Percentiles rank a stretch among this genome's conserved stretches.
Conservation (phyloP, 2,888 invertebrate species). For the Monochamus alternatus region DNA sequence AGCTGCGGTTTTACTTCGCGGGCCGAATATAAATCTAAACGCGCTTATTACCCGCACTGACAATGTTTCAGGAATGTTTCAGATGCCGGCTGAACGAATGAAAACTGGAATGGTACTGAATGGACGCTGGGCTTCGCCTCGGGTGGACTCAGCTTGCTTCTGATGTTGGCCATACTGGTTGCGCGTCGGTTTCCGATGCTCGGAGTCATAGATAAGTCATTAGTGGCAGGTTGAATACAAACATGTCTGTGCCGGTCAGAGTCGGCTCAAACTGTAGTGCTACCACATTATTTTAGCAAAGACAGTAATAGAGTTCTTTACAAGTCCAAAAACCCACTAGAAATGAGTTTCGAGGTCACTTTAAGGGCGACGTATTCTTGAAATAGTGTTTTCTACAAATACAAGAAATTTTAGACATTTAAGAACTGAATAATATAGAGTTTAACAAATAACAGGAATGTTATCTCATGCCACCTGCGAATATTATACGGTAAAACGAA, state of each 20-base stretch:
- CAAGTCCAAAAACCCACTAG: too few species aligned
- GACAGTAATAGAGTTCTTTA: too few species aligned
- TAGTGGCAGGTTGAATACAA: conserved; percentile 13
- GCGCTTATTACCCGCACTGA: conserved; percentile 25
- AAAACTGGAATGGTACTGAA: conserved; percentile 47
- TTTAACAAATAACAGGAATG: too few species aligned
- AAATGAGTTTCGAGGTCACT: too few species aligned
- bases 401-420: too few species aligned
- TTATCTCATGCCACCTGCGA: too few species aligned
- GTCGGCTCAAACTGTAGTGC: too few species aligned
- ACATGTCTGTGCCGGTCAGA: too few species aligned
- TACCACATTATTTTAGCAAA: neutral
- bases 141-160: conserved; percentile 40
- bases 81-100: conserved; percentile 47
- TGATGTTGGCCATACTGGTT: conserved; percentile 42
- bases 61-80: conserved; percentile 49
- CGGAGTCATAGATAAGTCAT: conserved; percentile 45
- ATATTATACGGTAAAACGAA: too few species aligned
- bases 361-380: too few species aligned
- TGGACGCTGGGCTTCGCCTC: conserved; percentile 41
- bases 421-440: too few species aligned
- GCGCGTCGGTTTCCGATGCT: conserved; percentile 45
- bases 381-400: too few species aligned
- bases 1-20: conserved; percentile 59
- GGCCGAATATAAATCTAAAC: conserved; percentile 52